Base-by-base conservation (phyloP, 2,113 vertebrate species). In the Meles meles region DNA sequence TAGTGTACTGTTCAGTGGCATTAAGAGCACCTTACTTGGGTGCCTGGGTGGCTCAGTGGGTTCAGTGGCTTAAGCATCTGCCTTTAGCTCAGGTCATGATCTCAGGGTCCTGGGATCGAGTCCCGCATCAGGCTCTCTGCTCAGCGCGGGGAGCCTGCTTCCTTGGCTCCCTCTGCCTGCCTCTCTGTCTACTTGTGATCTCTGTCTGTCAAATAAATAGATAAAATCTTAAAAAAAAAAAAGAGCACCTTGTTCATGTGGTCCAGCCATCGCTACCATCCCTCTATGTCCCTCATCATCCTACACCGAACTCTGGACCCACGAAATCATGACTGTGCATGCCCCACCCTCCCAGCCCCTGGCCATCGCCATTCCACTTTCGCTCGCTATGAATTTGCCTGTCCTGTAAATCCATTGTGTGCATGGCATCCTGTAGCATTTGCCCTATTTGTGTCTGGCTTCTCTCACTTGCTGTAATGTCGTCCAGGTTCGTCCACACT, bases 401-500 rank as follows among this genome's bases (percentile, higher is more conserved):
- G 2, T 25, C 21, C 7, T 10, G 1, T 21, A 27, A 7, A 14
- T 39, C 37, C 1, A 6, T 59, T 15, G 6, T 7, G 2, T 34
- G 39, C 25, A 15, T 34, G 39, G 39, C 17, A 23, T 65, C 12
- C 11, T 55, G 5, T 55, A 31, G 31, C 21, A 69, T 7, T 42
- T 55, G 13, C 52, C 27, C 63, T 34, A 3, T 52, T 49, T 31
- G n/a, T 42, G 23, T 37, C 52, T 74, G 52, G 21, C 23, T 84
- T 14, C 10, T 21, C 61, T 74, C 42, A 74, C 39, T 9, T 11
- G 7, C 52, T 11, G 25, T 6, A 14, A 3, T 11, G 31, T 74
- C 29, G 47, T 74, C 31, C 20, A 61, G 52, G 23, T 84, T 82
- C 12, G 4, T 29, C 42, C 17, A 29, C 47, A 37, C 17, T n/a